Evolutionary conservation across 2,113 vertebrate species (phyloP).

Genomic region (Noctilio leporinus): DNA sequence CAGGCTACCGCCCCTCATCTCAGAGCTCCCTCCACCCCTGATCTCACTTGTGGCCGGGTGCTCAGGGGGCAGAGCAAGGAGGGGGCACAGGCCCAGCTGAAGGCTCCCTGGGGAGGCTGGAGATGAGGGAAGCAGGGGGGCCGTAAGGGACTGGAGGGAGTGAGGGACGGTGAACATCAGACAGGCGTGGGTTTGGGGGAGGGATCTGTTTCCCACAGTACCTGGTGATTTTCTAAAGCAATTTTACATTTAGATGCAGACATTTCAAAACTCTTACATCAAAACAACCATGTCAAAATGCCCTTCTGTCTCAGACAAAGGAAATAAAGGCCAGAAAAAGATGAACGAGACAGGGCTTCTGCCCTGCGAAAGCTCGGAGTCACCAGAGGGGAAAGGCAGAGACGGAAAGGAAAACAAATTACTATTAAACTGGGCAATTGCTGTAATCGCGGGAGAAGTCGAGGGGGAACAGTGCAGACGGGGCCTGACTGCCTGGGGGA

Average conservation of each 20-base stretch:
- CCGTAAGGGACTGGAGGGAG: not conserved
- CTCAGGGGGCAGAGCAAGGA: not conserved
- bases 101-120: not conserved
- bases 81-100: not conserved
- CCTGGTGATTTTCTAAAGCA: conserved; percentile 46
- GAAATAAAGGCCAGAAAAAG: conserved; percentile 8
- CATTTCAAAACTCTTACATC: conserved; percentile 41
- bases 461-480: not conserved
- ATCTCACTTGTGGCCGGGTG: not conserved
- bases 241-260: conserved; percentile 41
- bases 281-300: conserved; percentile 51
- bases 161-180: not conserved
- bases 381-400: not conserved
- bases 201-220: not conserved
- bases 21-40: not conserved
- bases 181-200: fast-evolving
- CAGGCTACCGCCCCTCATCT: not conserved
- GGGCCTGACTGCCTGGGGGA: not conserved
- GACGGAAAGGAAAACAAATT: not conserved
- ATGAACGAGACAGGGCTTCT: conserved; percentile 31
- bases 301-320: conserved; percentile 54
- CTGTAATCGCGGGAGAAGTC: not conserved
- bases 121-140: not conserved
- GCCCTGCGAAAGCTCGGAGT: not conserved
- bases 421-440: not conserved